Evolutionary conservation across 2,113 vertebrate genomes (phyloP).

Genomic region (Triplophysa rosa): DNA sequence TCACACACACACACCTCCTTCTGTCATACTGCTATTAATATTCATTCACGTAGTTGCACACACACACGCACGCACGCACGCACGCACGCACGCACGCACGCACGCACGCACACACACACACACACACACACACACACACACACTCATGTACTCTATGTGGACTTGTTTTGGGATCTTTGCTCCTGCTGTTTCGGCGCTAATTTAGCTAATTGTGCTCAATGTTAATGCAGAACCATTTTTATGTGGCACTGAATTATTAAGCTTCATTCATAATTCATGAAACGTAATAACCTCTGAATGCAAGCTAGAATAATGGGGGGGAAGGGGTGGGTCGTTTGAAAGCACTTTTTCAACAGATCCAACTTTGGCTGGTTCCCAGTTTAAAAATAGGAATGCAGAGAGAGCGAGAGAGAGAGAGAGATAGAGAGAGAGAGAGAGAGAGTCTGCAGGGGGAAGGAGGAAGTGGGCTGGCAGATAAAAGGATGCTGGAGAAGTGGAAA

Average conservation of each 20-base stretch:
- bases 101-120: conserved; percentile 5
- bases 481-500: neutral
- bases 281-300: conserved; percentile 44
- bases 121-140: conserved; percentile 7
- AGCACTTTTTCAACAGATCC: conserved; percentile 3
- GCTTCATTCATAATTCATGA: conserved; percentile 45
- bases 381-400: conserved; percentile 31
- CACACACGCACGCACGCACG: conserved; percentile 10
- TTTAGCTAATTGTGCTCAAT: conserved; percentile 20
- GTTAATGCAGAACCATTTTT: conserved; percentile 43
- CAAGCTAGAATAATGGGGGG: conserved; percentile 37
- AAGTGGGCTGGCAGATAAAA: neutral
- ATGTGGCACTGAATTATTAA: conserved; percentile 46
- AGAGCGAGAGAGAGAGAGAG: neutral
- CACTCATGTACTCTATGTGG: conserved; percentile 5
- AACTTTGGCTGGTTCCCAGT: conserved; percentile 2
- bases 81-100: too few species aligned
- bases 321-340: conserved; percentile 3
- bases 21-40: neutral
- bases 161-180: conserved; percentile 11
- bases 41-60: neutral
- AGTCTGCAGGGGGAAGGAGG: neutral
- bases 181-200: neutral
- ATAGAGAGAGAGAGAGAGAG: neutral
- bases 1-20: neutral